Evolutionary conservation across 2,797 vertebrate species (phyloP).

Genomic region (Nasua narica): DNA sequence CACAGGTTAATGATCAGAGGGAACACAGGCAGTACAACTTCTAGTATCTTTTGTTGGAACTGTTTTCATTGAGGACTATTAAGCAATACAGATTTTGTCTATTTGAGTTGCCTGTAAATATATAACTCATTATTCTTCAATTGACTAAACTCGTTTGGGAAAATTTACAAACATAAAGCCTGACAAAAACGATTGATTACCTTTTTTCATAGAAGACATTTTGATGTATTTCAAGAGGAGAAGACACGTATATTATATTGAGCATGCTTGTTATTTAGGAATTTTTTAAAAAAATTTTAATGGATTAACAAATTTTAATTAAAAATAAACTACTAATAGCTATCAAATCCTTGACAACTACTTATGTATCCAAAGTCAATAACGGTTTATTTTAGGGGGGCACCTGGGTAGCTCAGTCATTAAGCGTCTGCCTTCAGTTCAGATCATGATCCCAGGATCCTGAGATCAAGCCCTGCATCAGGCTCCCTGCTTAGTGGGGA

Average conservation of each 20-base stretch:
- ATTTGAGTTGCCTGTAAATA: background rate
- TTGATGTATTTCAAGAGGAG: background rate
- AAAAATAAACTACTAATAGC: slow-evolving; percentile 26
- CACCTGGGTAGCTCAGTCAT: no score
- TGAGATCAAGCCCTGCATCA: no score
- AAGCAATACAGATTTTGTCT: background rate
- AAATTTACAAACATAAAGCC: slow-evolving; percentile 26
- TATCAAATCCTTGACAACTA: background rate
- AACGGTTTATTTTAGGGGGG: background rate
- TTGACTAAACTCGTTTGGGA: background rate
- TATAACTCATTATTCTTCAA: slow-evolving; percentile 3
- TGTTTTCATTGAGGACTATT: slow-evolving; percentile 3
- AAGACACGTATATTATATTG: background rate
- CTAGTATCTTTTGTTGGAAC: background rate
- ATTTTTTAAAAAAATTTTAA: background rate
- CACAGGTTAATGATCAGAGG: background rate
- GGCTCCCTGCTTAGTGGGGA: no score
- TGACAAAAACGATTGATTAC: slow-evolving; percentile 23
- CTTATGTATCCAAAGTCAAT: background rate
- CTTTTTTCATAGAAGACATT: background rate
- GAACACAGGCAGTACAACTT: background rate
- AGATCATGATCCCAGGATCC: no score
- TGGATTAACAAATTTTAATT: slow-evolving; percentile 17
- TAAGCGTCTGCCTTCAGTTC: no score
- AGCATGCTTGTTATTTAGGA: background rate